A percentile compares a stretch with the other conserved stretches of the same genome.
These are phyloP conservation scores for Glyphotaelius pellucidus DNA, from an alignment of 2,888 invertebrate genomes.

Conservation along the genomic window DNA sequence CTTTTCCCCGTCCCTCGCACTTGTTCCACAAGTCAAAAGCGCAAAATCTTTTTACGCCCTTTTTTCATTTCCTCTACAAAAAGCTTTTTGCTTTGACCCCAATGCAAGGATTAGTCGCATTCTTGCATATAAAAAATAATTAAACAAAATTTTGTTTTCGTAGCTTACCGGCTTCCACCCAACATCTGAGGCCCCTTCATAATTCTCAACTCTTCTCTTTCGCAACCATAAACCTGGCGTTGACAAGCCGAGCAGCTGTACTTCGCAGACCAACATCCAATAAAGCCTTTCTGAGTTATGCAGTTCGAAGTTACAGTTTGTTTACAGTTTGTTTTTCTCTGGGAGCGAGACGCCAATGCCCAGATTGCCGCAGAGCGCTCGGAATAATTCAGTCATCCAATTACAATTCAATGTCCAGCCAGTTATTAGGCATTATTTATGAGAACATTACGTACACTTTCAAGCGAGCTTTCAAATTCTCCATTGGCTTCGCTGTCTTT, in stretches of 20 bases:
- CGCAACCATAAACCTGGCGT: not conserved
- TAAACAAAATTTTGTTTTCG: not conserved
- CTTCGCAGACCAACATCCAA: not conserved
- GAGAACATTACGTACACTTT: constrained; percentile 8
- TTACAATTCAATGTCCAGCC: constrained; percentile 29
- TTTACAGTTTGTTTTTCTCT: constrained; percentile 18
- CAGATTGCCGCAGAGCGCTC: too few relatives aligned
- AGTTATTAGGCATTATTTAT: constrained; percentile 23
- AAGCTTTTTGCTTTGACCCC: not conserved
- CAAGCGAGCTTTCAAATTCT: not conserved
- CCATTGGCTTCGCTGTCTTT: not conserved
- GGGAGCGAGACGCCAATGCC: constrained; percentile 9
- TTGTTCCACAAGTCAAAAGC: not conserved
- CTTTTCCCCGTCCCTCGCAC: not conserved
- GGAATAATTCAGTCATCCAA: constrained; percentile 19
- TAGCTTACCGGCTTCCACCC: not conserved
- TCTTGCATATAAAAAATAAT: not conserved
- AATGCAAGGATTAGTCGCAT: not conserved
- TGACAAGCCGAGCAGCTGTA: not conserved
- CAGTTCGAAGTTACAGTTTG: constrained; percentile 6
- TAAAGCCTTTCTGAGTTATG: not conserved
- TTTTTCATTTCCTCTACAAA: not conserved
- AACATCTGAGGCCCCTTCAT: not conserved
- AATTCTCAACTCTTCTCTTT: not conserved
- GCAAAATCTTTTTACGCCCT: not conserved